Percentiles rank a stretch among this genome's conserved stretches.
Conservation (phyloP, 2,888 invertebrate species). For the Drosophila incognita region DNA sequence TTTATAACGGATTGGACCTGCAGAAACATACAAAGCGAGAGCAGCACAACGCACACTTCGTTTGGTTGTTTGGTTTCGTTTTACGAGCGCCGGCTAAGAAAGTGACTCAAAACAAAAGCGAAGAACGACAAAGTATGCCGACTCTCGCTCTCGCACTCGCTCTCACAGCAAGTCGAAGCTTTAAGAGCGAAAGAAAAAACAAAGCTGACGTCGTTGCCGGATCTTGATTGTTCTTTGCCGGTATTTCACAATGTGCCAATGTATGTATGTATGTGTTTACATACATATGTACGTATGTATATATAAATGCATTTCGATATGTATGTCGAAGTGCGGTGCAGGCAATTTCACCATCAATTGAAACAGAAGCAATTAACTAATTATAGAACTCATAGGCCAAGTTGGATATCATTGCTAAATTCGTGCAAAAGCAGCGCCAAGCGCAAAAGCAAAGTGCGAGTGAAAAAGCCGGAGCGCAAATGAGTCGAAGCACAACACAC, state of each 20-base stretch:
- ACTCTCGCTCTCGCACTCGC: neutral
- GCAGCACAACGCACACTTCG: conserved; percentile 13
- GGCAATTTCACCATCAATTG: conserved; percentile 62
- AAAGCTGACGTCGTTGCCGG: conserved; percentile 9
- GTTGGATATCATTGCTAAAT: conserved; percentile 21
- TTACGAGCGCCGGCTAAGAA: conserved; percentile 28
- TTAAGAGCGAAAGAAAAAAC: conserved; percentile 7
- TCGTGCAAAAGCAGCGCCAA: neutral
- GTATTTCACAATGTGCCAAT: conserved; percentile 43
- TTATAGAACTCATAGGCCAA: conserved; percentile 58
- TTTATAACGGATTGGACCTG: conserved; percentile 57
- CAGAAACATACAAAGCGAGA: conserved; percentile 28
- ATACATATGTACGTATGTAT: neutral
- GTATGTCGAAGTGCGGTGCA: neutral
- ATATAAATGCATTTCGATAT: neutral
- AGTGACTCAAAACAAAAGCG: conserved; percentile 51
- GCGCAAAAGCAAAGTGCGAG: conserved; percentile 1
- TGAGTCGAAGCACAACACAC: neutral
- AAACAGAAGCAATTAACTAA: conserved; percentile 64
- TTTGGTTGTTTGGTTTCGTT: conserved; percentile 18
- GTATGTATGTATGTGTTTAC: neutral
- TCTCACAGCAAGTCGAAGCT: conserved; percentile 16
- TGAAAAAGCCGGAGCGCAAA: conserved; percentile 1
- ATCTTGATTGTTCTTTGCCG: conserved; percentile 31
- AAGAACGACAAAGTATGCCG: conserved; percentile 16